These are phyloP conservation scores for Lepidurus packardi DNA, from an alignment of 1,140 invertebrate genomes.

Conservation along the genomic window DNA sequence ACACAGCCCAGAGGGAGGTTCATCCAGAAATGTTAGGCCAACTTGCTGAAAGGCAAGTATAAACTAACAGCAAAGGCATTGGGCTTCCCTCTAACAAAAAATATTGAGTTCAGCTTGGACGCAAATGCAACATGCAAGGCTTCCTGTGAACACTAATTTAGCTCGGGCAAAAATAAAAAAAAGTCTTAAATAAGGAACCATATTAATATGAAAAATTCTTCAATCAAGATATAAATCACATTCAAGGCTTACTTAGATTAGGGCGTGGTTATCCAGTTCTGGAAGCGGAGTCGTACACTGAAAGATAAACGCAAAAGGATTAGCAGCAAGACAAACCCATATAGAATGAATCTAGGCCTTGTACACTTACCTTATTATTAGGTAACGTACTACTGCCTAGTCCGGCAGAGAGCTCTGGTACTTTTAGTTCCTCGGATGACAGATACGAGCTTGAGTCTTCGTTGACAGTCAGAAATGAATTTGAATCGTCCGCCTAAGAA, in stretches of 20 bases:
- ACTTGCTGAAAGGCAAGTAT: neutral
- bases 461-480: neutral
- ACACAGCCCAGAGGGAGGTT: neutral
- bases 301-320: neutral
- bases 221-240: neutral
- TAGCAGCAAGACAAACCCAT: neutral
- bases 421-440: conserved; percentile 2
- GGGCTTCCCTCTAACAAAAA: neutral
- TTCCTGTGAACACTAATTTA: neutral
- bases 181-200: neutral
- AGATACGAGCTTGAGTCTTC: conserved; percentile 2
- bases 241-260: neutral
- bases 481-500: neutral
- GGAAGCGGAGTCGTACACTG: neutral
- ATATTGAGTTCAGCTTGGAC: neutral
- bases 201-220: neutral
- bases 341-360: neutral
- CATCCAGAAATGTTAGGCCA: neutral
- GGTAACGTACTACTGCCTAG: neutral
- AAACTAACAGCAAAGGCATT: neutral
- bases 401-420: neutral
- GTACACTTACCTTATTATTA: neutral
- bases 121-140: neutral
- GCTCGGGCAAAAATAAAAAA: neutral
- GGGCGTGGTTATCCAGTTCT: neutral